Evolutionary conservation across 2,113 vertebrate species (phyloP), one percentile per base, ranked within the genome.

Genomic region (Taxidea taxus): DNA sequence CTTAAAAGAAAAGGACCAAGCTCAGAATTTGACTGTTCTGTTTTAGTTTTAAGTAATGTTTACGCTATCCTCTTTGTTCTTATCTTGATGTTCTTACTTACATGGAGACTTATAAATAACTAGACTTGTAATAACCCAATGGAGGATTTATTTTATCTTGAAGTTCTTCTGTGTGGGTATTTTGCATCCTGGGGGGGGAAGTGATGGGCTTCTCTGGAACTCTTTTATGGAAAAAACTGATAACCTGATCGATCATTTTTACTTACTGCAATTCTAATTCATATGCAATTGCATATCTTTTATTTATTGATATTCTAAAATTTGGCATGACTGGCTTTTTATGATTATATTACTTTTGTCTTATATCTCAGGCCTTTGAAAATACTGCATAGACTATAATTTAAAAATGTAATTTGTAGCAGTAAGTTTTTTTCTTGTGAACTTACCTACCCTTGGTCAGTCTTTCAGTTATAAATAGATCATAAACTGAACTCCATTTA

Each of bases 341-440:
- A 74, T 91, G 39, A 91, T 95, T 42, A 97, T 77, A 91, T 72
- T 64, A 81, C 51, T 94, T 98, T 97, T 18, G 34, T n/a, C 27
- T 56, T 70, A 74, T 92, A 42, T 90, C 13, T 91, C 88, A 97
- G 77, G 11, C 39, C 84, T 89, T 85, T 37, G 49, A 80, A 47
- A 13, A 89, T 91, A 70, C 95, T 88, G 20, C 85, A 42, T 87
- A 90, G 23, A 91, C 74, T 90, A 0, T 87, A 81, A 51, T 96
- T 84, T 77, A 70, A 85, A 1, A 68, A 92, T 85, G 54, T 72
- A 68, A 91, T 95, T 95, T 96, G 74, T 27, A 94, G 42, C 39
- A 95, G 78, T 96, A 87, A 68, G 42, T 90, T 18, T 90, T 90
- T 95, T 96, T 91, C 37, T 95, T 74, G 47, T 92, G 64, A 88